Percentiles rank a stretch among this genome's conserved stretches.
phyloP scores from a whole-genome alignment of 2,113 vertebrate species.

The Gallinago paraguaiae region DNA sequence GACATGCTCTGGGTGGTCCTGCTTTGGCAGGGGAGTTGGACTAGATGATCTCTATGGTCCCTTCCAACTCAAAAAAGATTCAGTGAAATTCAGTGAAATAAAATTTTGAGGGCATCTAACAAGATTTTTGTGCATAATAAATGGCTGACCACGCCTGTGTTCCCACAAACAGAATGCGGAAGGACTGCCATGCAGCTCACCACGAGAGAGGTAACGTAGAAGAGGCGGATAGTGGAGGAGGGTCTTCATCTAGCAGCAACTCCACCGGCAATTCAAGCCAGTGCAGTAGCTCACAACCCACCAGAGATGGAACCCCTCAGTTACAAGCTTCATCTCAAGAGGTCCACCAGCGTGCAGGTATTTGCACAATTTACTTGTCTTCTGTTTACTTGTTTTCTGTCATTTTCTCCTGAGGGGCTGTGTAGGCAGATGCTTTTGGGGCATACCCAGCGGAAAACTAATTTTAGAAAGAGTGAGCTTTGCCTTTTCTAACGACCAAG shows the following conservation, averaged over 20 bases:
- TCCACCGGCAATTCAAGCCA: slow-evolving; percentile 82
- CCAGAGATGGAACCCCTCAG: slow-evolving; percentile 78
- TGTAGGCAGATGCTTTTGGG: background rate
- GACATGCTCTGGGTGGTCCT: no score
- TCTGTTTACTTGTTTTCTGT: background rate
- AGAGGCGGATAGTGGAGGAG: slow-evolving; percentile 80
- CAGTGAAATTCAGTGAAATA: no score
- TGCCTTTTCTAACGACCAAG: background rate
- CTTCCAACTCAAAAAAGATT: no score
- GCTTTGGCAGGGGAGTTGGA: no score
- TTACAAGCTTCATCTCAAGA: slow-evolving; percentile 58
- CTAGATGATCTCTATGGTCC: no score
- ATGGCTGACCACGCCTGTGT: background rate
- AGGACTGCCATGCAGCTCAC: slow-evolving; percentile 89
- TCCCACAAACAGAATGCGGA: slow-evolving; percentile 83
- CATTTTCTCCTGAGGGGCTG: background rate
- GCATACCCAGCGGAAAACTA: background rate
- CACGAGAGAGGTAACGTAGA: slow-evolving; percentile 83
- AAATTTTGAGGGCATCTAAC: background rate
- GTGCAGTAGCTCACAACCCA: slow-evolving; percentile 81
- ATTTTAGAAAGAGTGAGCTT: background rate
- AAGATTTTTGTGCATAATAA: background rate
- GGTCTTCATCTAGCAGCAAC: slow-evolving; percentile 71
- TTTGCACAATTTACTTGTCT: background rate
- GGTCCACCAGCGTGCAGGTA: slow-evolving; percentile 78